Evolutionary conservation across 2,113 vertebrate genomes (phyloP).

Genomic region (Dasyurus viverrinus): DNA sequence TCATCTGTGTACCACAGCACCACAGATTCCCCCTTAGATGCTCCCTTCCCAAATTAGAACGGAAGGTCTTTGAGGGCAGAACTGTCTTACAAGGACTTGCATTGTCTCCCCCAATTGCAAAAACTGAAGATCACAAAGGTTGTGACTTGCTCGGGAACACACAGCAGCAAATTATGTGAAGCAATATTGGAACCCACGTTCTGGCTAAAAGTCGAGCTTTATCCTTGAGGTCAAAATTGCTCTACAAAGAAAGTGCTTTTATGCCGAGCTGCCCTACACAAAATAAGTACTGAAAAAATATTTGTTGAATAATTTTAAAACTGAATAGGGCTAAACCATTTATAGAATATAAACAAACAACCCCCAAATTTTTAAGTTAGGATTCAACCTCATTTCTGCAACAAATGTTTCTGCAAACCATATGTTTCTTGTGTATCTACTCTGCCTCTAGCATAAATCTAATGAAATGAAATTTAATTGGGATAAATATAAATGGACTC

Average conservation of each 20-base stretch:
- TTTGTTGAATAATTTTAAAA: conserved; percentile 26
- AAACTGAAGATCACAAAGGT: neutral
- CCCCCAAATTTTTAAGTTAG: neutral
- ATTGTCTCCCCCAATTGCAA: neutral
- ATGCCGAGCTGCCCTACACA: neutral
- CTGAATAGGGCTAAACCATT: conserved; percentile 35
- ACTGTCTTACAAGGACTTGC: neutral
- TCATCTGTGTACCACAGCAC: neutral
- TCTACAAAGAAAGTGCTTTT: neutral
- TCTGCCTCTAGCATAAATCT: conserved; percentile 17
- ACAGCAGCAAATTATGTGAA: neutral
- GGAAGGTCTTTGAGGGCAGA: neutral
- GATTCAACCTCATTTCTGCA: conserved; percentile 42
- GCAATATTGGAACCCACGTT: neutral
- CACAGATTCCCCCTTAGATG: neutral
- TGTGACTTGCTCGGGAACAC: neutral
- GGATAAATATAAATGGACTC: neutral
- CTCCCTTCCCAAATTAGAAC: neutral
- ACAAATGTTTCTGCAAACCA: conserved; percentile 24
- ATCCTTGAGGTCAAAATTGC: neutral
- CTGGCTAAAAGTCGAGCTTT: neutral
- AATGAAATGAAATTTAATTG: neutral
- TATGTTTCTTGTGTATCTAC: neutral
- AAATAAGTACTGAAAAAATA: neutral
- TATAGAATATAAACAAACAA: conserved; percentile 28